Evolutionary conservation across 2,888 invertebrate genomes (phyloP).

Genomic region (Limnephilus marmoratus): DNA sequence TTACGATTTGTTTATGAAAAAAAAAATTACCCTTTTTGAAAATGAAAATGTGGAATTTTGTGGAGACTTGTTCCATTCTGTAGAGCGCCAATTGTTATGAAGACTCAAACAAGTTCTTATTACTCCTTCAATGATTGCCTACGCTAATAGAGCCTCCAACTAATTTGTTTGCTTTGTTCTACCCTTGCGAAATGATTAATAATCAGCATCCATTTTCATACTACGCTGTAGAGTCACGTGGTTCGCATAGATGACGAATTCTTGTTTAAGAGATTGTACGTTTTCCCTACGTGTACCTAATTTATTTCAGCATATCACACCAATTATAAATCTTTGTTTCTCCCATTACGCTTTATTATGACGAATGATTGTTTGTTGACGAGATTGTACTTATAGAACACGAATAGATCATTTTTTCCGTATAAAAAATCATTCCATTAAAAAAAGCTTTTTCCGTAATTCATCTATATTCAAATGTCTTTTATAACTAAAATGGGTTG

Average conservation of each 20-base stretch:
- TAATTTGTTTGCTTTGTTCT: not conserved
- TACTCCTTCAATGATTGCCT: not conserved
- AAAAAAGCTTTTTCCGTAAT: too few relatives aligned
- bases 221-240: not conserved
- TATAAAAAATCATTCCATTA: too few relatives aligned
- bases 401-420: too few relatives aligned
- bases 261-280: not conserved
- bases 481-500: too few relatives aligned
- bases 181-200: not conserved
- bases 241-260: not conserved
- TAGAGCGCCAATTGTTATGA: not conserved
- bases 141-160: not conserved
- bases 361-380: too few relatives aligned
- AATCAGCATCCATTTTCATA: not conserved
- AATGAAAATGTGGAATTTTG: not conserved
- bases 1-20: not conserved
- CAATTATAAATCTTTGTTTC: not conserved
- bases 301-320: not conserved
- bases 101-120: not conserved
- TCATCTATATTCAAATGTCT: too few relatives aligned
- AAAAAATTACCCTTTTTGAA: not conserved
- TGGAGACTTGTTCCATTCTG: not conserved
- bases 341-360: too few relatives aligned
- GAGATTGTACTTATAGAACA: too few relatives aligned
- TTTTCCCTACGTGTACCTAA: not conserved